A percentile compares a stretch with the other conserved stretches of the same genome.
Conservation (phyloP, 2,888 invertebrate genomes). For the Phaonia tiefii region DNA sequence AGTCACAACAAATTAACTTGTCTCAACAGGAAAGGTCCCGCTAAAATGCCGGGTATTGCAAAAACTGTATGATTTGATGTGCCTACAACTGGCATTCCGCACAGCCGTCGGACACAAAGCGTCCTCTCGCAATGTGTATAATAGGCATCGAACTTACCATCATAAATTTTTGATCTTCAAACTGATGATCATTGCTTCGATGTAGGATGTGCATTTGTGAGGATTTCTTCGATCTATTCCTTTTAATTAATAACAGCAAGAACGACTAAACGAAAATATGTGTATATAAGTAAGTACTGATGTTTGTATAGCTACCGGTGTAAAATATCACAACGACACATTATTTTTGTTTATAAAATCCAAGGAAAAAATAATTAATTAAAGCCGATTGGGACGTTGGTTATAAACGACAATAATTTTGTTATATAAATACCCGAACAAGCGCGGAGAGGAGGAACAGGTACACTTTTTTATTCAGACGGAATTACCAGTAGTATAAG, state of each 20-base stretch:
- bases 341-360: conserved; percentile 16
- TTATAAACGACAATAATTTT: neutral
- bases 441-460: conserved; percentile 37
- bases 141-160: conserved; percentile 76
- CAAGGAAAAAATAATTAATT: too few relatives aligned
- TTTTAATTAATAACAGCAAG: conserved; percentile 8
- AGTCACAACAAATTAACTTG: too few relatives aligned
- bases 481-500: conserved; percentile 56
- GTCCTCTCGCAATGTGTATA: neutral
- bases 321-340: conserved; percentile 56
- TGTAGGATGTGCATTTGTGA: conserved; percentile 80
- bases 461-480: conserved; percentile 56
- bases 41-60: too few relatives aligned
- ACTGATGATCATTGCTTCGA: conserved; percentile 80
- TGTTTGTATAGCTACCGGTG: conserved; percentile 9
- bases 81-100: too few relatives aligned
- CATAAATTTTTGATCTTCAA: conserved; percentile 81
- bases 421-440: neutral
- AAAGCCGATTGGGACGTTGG: too few relatives aligned
- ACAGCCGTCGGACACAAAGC: neutral
- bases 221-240: conserved; percentile 44
- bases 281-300: neutral
- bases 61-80: too few relatives aligned
- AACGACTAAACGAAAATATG: neutral
- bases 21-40: too few relatives aligned